Evolutionary conservation across 2,113 vertebrate species (phyloP).

Genomic region (Pachypanchax playfairii): DNA sequence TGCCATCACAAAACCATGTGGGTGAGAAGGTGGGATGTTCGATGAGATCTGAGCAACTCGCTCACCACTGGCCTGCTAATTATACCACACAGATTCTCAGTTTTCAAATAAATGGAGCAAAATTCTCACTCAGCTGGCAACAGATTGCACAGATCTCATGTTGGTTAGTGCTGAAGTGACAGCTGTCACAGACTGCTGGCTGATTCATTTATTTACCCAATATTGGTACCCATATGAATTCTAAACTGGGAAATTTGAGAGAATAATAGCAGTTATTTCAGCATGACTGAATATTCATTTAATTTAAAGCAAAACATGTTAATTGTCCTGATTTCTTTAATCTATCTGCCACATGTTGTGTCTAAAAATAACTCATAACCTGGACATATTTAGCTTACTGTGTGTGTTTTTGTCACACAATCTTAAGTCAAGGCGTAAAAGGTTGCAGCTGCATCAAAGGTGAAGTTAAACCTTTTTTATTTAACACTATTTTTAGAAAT

Average conservation of each 20-base stretch:
- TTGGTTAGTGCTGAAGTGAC: slow-evolving; percentile 29
- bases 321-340: no score
- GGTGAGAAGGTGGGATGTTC: not conserved
- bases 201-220: slow-evolving; percentile 18
- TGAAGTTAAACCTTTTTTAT: slow-evolving; percentile 17
- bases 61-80: slow-evolving; percentile 19
- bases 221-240: not conserved
- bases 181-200: slow-evolving; percentile 28
- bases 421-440: not conserved
- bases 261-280: not conserved
- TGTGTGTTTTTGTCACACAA: slow-evolving; percentile 8
- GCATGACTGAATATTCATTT: not conserved
- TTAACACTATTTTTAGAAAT: slow-evolving; percentile 37
- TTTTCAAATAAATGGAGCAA: slow-evolving; percentile 36
- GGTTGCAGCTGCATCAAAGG: not conserved
- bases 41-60: slow-evolving; percentile 4
- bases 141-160: slow-evolving; percentile 22
- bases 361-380: not conserved
- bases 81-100: slow-evolving; percentile 23
- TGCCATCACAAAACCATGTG: not conserved
- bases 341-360: no score
- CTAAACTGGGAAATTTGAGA: not conserved
- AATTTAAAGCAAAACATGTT: no score
- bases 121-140: slow-evolving; percentile 13
- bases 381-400: slow-evolving; percentile 2